These are phyloP conservation scores for Tapirus indicus DNA, from an alignment of 2,797 vertebrate genomes.

Conservation along the genomic window DNA sequence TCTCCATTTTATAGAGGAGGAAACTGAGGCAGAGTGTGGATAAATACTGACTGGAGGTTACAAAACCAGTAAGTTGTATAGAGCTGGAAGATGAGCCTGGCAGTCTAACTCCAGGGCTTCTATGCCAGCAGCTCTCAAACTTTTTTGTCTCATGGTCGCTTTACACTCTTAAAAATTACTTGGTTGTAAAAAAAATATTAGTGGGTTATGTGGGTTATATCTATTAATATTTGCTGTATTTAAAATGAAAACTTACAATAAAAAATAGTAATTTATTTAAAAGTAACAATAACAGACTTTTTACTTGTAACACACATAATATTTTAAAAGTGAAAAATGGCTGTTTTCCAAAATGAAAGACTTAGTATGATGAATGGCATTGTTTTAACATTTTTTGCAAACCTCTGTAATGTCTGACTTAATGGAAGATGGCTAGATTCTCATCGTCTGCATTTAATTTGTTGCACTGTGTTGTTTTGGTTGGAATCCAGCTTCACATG, in stretches of 20 bases:
- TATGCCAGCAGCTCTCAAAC: background rate
- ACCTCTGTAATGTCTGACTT: background rate
- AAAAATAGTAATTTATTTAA: background rate
- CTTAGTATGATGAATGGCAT: background rate
- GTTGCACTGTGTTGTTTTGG: background rate
- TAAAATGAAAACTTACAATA: conserved; percentile 24
- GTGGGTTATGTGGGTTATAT: background rate
- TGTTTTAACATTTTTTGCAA: conserved; percentile 32
- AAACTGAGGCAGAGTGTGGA: background rate
- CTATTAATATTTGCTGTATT: background rate
- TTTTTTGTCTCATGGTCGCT: background rate
- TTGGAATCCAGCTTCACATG: background rate
- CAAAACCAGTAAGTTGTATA: background rate
- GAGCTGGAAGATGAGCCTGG: background rate
- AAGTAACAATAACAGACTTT: background rate
- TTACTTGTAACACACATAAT: background rate
- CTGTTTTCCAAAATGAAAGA: background rate
- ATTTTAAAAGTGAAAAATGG: background rate
- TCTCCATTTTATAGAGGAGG: background rate
- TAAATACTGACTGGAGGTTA: background rate
- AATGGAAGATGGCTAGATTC: background rate
- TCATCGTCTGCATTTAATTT: background rate
- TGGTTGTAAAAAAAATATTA: background rate
- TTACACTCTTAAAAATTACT: background rate
- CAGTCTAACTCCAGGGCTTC: background rate